Evolutionary conservation across 2,113 vertebrate genomes (phyloP).

Genomic region (Gasterosteus nipponicus): DNA sequence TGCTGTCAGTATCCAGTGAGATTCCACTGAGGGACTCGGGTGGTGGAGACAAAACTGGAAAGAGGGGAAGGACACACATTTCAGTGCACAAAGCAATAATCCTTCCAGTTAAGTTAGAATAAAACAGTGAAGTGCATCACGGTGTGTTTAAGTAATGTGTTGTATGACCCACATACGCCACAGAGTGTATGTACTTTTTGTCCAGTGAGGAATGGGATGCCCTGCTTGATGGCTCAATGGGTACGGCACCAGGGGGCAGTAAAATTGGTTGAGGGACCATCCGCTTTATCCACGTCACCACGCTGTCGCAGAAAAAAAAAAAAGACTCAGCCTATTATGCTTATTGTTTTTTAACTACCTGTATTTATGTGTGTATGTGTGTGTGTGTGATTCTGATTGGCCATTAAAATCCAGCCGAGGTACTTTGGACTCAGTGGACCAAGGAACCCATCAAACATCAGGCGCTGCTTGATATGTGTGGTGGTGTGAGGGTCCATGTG

Average conservation of each 20-base stretch:
- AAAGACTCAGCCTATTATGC: neutral
- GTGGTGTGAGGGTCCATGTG: neutral
- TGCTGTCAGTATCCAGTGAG: conserved; percentile 73
- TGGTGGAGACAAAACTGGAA: conserved; percentile 77
- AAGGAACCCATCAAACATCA: neutral
- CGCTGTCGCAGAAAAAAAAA: conserved; percentile 49
- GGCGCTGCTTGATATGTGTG: neutral
- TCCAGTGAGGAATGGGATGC: conserved; percentile 65
- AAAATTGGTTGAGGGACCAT: conserved; percentile 76
- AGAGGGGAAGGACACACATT: neutral
- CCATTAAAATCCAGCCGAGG: neutral
- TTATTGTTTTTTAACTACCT: neutral
- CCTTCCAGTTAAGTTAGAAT: neutral
- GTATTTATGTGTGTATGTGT: no score
- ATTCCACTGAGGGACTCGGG: conserved; percentile 80
- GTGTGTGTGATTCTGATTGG: no score
- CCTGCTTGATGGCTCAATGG: conserved; percentile 38
- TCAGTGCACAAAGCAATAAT: neutral
- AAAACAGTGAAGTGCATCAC: neutral
- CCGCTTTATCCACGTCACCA: conserved; percentile 81
- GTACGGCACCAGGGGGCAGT: conserved; percentile 59
- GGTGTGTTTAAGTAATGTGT: neutral
- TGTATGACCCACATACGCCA: neutral
- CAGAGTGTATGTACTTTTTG: conserved; percentile 73
- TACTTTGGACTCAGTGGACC: neutral